These are phyloP conservation scores for Hozukius guyotensis DNA, from an alignment of 2,797 vertebrate genomes.

Conservation along the genomic window DNA sequence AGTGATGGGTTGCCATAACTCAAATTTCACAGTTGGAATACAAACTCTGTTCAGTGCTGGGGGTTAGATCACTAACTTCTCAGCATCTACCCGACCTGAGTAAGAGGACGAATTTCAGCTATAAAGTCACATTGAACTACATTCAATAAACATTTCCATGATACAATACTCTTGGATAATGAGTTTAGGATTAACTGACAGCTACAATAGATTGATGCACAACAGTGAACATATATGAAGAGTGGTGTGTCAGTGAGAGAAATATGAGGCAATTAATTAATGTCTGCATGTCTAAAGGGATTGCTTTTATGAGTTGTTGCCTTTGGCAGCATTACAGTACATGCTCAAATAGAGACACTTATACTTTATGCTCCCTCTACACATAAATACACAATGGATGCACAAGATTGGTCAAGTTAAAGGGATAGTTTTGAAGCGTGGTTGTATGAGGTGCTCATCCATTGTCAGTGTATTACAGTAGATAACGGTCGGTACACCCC, in stretches of 20 bases:
- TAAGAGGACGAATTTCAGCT: not conserved
- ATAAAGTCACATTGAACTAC: not conserved
- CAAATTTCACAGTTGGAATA: slow-evolving; percentile 36
- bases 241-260: not conserved
- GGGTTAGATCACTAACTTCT: slow-evolving; percentile 15
- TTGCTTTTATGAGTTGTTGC: not conserved
- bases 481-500: no score
- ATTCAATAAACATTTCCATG: slow-evolving; percentile 5
- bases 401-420: not conserved
- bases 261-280: slow-evolving; percentile 8
- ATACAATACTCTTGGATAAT: not conserved
- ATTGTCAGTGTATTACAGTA: not conserved
- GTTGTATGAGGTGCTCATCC: not conserved
- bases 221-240: slow-evolving; percentile 7
- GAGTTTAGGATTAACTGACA: slow-evolving; percentile 1
- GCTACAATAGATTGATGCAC: not conserved
- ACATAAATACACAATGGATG: not conserved
- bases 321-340: not conserved
- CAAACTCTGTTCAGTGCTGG: slow-evolving; percentile 2
- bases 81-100: slow-evolving; percentile 7
- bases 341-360: not conserved
- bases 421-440: not conserved
- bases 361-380: not conserved
- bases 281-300: slow-evolving; percentile 4
- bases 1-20: slow-evolving; percentile 24